phyloP scores from a whole-genome alignment of 2,797 vertebrate species.

The Sebastes hubbsi region DNA sequence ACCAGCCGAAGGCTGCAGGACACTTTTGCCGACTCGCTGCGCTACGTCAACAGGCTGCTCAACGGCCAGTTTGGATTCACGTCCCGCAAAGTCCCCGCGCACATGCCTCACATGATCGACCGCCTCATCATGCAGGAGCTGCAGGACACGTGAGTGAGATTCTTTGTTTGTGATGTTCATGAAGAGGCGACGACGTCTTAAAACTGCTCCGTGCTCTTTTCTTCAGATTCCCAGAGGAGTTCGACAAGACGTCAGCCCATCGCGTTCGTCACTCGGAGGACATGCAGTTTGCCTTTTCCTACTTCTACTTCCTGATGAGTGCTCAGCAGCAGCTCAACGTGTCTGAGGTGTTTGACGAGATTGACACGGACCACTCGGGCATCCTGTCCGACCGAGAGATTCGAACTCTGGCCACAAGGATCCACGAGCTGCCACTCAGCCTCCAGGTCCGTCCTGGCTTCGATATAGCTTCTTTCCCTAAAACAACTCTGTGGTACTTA shows the following conservation, averaged over 20 bases:
- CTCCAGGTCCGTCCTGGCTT: constrained; percentile 86
- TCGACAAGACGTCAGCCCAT: constrained; percentile 94
- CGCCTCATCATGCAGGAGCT: constrained; percentile 96
- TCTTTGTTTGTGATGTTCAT: accelerated
- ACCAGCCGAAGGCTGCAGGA: constrained; percentile 88
- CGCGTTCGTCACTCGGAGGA: constrained; percentile 95
- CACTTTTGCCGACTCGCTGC: constrained; percentile 96
- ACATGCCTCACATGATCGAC: constrained; percentile 99
- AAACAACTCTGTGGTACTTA: neutral
- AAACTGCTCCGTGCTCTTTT: neutral
- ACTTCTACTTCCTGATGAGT: constrained; percentile 99
- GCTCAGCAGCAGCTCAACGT: constrained; percentile 92
- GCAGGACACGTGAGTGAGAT: constrained; percentile 90
- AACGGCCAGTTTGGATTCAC: constrained; percentile 97
- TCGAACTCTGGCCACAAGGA: constrained; percentile 93
- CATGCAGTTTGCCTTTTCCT: constrained; percentile 99
- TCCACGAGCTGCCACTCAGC: constrained; percentile 94
- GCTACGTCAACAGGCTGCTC: constrained; percentile 95
- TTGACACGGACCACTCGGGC: constrained; percentile 95
- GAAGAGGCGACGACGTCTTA: neutral
- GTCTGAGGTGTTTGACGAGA: constrained; percentile 93
- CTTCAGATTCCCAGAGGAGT: constrained; percentile 93
- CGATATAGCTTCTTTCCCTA: neutral
- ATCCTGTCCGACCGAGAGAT: constrained; percentile 96
- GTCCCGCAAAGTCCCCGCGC: constrained; percentile 96